phyloP scores from a whole-genome alignment of 2,113 vertebrate species.

The Python bivittatus region DNA sequence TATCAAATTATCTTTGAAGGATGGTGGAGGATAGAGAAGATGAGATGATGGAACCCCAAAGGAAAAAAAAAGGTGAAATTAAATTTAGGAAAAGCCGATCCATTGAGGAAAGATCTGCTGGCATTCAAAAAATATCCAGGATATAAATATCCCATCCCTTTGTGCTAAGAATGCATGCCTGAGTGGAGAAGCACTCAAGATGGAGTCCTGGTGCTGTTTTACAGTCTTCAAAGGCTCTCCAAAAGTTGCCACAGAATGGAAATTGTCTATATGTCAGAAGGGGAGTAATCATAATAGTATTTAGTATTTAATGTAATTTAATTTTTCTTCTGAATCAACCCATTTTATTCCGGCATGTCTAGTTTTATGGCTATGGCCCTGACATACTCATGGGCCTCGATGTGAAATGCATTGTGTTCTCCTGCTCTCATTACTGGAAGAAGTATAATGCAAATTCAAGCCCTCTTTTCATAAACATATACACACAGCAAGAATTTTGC shows the following conservation, averaged over 20 bases:
- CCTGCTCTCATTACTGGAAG: background rate
- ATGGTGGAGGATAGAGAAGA: background rate
- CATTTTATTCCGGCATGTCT: background rate
- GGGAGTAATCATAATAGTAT: background rate
- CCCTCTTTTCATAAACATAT: background rate
- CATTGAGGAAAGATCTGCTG: background rate
- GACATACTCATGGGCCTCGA: background rate
- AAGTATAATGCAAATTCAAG: background rate
- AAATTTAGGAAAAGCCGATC: background rate
- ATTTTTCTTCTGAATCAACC: background rate
- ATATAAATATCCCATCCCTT: background rate
- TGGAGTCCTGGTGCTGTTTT: background rate
- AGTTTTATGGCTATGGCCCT: background rate
- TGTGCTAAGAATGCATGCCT: background rate
- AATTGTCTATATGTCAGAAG: background rate
- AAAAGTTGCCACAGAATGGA: background rate
- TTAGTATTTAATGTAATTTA: background rate
- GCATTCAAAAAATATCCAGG: background rate
- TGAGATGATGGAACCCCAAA: background rate
- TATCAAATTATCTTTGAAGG: background rate
- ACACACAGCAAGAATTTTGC: background rate
- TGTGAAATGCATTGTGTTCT: background rate
- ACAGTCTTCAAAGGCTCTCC: background rate
- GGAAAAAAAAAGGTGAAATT: background rate
- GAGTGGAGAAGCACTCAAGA: background rate